Evolutionary conservation across 1,140 invertebrate species (phyloP), one percentile per base, ranked within the genome.

Genomic region (Zaprionus africanus): DNA sequence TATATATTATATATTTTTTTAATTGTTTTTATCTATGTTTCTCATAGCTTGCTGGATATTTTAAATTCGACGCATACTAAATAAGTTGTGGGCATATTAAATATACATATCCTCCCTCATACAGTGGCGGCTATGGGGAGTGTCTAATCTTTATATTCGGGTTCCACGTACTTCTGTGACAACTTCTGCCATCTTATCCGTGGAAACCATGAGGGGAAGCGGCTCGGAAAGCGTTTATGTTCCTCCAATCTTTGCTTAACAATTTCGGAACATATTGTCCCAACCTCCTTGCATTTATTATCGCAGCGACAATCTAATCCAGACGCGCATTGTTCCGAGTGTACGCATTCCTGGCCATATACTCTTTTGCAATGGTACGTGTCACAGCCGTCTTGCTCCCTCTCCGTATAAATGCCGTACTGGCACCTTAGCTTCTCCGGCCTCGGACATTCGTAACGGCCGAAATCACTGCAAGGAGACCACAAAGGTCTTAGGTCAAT

Each of bases 71-170:
- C 0, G 9, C 17, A 17, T 9, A 46, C 41, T 17, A 19, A 51
- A 24, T 51, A 49, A 22, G 4, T 51, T 51, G 24, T 51, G 46
- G 0, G 12, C 13, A 51, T 22, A 24, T 53, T 26, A 24, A 15
- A 36, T 11, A 56, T 19, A 22, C 2, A 24, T 22, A 19, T 17
- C n/a, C n/a, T 17, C 7, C 2, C 9, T 46, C n/a, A 17, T 46
- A 15, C 19, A n/a, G 51, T 24, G 13, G 3, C n/a, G 24, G 13
- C 56, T 41, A 28, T 41, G 4, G 7, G 19, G 5, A 5, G 3
- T 28, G 15, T 15, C 15, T 65, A 49, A 24, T 66, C 43, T 4
- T 73, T 31, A 24, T 73, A 73, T 2, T 53, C 65, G 63, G 62
- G 15, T 11, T 60, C 56, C 11, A 41, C 1, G 0, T 34, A 24